A percentile compares a stretch with the other conserved stretches of the same genome.
These are phyloP conservation scores for Drosophila eohydei DNA, from an alignment of 2,888 invertebrate species.

Conservation along the genomic window DNA sequence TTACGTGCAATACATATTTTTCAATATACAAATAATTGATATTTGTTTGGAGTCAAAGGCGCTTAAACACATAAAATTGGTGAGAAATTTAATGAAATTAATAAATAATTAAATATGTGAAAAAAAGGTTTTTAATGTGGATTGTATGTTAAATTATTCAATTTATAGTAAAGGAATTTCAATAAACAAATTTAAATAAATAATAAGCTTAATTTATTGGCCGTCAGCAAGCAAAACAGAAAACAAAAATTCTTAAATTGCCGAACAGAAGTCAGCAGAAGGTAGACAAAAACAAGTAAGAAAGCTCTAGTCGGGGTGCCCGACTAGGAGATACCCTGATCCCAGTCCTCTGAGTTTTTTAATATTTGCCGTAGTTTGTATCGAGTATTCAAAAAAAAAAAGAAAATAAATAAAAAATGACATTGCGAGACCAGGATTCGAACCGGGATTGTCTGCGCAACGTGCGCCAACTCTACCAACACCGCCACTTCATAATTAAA, in stretches of 20 bases:
- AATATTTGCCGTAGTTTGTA: no score
- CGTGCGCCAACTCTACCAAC: no score
- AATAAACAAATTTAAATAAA: neutral
- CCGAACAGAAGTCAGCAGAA: neutral
- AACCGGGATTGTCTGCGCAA: no score
- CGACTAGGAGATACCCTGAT: no score
- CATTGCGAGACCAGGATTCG: no score
- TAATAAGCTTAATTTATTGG: neutral
- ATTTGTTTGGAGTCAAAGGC: no score
- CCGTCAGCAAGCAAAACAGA: neutral
- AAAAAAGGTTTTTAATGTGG: neutral
- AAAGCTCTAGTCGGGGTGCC: no score
- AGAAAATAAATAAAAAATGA: no score
- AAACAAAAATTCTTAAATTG: neutral
- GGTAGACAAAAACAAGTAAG: neutral
- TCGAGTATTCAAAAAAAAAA: no score
- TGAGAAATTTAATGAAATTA: neutral
- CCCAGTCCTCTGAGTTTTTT: no score
- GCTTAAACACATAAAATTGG: neutral
- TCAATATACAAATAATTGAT: neutral
- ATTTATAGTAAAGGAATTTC: neutral
- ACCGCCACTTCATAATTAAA: no score
- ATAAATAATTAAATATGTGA: neutral
- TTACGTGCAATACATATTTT: neutral
- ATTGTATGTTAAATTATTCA: neutral